These are phyloP conservation scores for Hydrozoanthus gracilis DNA, from an alignment of 92 coral and sea anemone genomes.

Conservation along the genomic window DNA sequence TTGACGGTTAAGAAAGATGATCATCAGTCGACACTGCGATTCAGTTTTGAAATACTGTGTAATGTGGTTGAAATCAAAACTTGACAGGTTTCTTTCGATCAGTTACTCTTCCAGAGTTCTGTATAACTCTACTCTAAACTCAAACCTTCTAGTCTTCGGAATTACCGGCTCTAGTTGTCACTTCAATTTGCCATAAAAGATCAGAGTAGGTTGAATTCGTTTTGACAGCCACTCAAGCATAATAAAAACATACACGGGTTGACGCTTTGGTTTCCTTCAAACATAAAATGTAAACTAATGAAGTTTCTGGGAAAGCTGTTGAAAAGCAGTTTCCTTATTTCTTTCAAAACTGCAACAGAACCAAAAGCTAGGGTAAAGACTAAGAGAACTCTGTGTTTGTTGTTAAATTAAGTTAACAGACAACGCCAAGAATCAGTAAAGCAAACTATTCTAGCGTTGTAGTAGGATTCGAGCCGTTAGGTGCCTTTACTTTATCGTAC, in stretches of 20 bases:
- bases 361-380: background rate
- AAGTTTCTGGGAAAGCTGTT: background rate
- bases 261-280: background rate
- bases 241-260: background rate
- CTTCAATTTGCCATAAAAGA: background rate
- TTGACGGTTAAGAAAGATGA: background rate
- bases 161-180: slow-evolving; percentile 11
- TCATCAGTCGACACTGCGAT: background rate
- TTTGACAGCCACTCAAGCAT: slow-evolving; percentile 30
- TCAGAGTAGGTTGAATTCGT: slow-evolving; percentile 5
- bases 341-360: slow-evolving; percentile 4
- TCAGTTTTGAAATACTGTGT: background rate
- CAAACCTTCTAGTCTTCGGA: slow-evolving; percentile 21
- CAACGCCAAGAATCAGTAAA: background rate
- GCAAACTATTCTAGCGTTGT: background rate
- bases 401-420: background rate
- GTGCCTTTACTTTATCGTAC: background rate
- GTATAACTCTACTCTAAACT: background rate
- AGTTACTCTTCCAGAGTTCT: background rate
- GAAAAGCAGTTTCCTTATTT: background rate
- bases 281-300: background rate
- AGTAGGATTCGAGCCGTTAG: background rate
- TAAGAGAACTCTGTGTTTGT: background rate
- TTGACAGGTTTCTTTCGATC: background rate
- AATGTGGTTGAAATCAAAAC: background rate